Evolutionary conservation across 2,113 vertebrate genomes (phyloP).

Genomic region (Falcunculus frontatus): DNA sequence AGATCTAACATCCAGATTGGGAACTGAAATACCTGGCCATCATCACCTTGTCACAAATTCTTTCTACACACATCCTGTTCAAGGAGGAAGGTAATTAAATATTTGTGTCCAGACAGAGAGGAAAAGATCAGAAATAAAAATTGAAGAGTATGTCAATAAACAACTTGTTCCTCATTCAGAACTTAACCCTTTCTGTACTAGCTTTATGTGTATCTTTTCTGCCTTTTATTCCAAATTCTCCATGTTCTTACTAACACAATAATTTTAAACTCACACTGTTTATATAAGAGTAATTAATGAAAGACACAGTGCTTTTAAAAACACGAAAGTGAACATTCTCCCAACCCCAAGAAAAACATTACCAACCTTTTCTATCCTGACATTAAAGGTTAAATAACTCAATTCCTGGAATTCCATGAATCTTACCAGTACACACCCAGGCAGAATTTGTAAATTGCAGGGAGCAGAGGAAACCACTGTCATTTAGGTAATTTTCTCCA

Average conservation of each 20-base stretch:
- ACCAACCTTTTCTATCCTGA: not conserved
- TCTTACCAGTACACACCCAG: not conserved
- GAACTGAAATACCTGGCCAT: not conserved
- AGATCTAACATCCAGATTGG: not conserved
- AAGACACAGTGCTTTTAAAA: not conserved
- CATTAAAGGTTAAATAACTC: slow-evolving; percentile 21
- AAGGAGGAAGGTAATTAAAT: not conserved
- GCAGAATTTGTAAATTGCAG: not conserved
- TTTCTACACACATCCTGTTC: not conserved
- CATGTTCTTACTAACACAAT: not conserved
- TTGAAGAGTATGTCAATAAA: not conserved
- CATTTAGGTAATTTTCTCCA: not conserved
- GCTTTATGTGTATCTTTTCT: not conserved
- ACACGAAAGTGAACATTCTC: not conserved
- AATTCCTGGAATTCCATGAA: not conserved
- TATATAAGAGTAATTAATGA: not conserved
- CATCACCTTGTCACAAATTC: not conserved
- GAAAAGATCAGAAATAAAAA: not conserved
- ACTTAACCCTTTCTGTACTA: not conserved
- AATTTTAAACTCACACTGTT: not conserved
- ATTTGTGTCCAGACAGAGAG: not conserved
- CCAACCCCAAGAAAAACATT: not conserved
- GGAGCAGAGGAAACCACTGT: not conserved
- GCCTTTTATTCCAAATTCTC: not conserved
- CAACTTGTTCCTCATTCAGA: not conserved